Percentiles rank a stretch among this genome's conserved stretches.
phyloP scores from a whole-genome alignment of 2,113 vertebrate genomes.

The Hucho hucho region DNA sequence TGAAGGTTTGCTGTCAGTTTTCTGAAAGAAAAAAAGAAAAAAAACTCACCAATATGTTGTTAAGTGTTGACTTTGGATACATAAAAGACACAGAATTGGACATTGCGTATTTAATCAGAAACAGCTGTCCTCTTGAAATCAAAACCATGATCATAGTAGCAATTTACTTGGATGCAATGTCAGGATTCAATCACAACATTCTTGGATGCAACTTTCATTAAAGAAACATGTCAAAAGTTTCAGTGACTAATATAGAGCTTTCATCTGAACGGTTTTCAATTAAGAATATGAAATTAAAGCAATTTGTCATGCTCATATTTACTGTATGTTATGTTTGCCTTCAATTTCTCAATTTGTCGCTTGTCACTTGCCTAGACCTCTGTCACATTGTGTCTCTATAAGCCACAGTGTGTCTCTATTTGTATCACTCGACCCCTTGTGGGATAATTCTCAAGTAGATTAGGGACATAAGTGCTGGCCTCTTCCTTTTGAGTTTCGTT shows the following conservation, averaged over 20 bases:
- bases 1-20: not conserved
- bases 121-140: no score
- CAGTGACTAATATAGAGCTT: constrained; percentile 20
- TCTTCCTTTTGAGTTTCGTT: not conserved
- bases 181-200: not conserved
- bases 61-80: not conserved
- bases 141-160: not conserved
- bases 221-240: constrained; percentile 16
- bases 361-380: constrained; percentile 12
- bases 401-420: not conserved
- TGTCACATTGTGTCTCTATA: not conserved
- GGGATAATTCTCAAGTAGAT: constrained; percentile 10
- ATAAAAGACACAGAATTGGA: not conserved
- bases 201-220: not conserved
- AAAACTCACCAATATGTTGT: not conserved
- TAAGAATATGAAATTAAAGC: constrained; percentile 10
- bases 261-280: constrained; percentile 8
- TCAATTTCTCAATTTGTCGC: constrained; percentile 5
- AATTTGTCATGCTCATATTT: constrained; percentile 20
- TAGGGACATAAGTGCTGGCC: no score
- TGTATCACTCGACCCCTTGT: constrained; percentile 30
- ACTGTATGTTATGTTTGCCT: not conserved
- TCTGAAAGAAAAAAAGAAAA: no score
- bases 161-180: not conserved
- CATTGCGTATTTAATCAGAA: no score